A percentile compares a stretch with the other conserved stretches of the same genome.
These are phyloP conservation scores for Coracias cyanogaster DNA, from an alignment of 2,797 vertebrate species.

Conservation along the genomic window DNA sequence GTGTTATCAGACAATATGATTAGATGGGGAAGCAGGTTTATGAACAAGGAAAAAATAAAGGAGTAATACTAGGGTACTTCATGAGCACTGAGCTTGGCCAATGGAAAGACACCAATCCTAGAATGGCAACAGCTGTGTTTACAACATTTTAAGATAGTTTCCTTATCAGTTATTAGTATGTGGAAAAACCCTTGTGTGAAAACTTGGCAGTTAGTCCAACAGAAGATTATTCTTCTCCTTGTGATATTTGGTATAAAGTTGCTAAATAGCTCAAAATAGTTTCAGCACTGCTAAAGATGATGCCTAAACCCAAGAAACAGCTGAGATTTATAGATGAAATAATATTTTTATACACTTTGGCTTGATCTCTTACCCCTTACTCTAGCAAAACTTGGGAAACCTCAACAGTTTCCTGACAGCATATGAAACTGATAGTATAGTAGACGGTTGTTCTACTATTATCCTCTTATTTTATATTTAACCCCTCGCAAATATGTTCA, in stretches of 20 bases:
- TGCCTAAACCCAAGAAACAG: neutral
- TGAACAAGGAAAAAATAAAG: neutral
- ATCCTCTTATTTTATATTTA: neutral
- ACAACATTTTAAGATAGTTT: neutral
- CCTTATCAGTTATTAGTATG: neutral
- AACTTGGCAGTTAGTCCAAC: neutral
- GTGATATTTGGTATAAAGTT: neutral
- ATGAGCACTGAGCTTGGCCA: neutral
- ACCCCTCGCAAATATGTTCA: accelerated
- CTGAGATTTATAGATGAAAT: neutral
- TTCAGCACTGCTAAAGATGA: neutral
- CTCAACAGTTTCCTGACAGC: neutral
- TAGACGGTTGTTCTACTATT: neutral
- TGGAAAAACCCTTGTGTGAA: neutral
- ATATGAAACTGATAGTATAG: neutral
- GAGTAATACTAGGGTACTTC: neutral
- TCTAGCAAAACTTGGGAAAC: neutral
- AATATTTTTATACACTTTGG: neutral
- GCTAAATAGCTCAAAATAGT: neutral
- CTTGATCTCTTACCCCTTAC: neutral
- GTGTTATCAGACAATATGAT: neutral
- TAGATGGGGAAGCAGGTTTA: neutral
- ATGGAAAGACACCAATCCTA: neutral
- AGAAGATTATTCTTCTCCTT: neutral
- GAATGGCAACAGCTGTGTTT: neutral